Evolutionary conservation across 2,113 vertebrate species (phyloP).

Genomic region (Falco punctatus): DNA sequence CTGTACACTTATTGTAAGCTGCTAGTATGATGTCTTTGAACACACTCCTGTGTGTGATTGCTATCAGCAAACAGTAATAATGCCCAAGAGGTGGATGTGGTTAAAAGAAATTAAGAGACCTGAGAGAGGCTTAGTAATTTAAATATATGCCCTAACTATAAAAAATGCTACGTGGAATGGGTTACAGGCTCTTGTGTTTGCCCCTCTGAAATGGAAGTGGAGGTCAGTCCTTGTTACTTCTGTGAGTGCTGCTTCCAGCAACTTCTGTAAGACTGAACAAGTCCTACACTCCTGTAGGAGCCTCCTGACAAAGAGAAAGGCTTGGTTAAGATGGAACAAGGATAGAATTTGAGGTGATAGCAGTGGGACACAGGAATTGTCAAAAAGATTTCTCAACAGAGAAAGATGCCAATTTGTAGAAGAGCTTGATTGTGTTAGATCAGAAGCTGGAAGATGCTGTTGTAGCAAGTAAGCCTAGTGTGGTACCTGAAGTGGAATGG

Average conservation of each 20-base stretch:
- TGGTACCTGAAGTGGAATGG: not conserved
- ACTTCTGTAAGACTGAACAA: not conserved
- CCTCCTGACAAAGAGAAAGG: not conserved
- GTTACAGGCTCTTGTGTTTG: not conserved
- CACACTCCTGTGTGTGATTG: not conserved
- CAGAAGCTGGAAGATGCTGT: not conserved
- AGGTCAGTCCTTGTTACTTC: not conserved
- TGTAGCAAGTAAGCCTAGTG: not conserved
- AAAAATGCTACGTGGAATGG: not conserved
- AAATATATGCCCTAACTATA: not conserved
- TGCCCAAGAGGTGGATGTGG: not conserved
- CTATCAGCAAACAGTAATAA: slow-evolving; percentile 2
- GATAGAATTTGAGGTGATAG: not conserved
- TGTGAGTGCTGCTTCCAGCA: not conserved
- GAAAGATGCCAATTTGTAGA: not conserved
- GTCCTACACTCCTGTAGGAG: not conserved
- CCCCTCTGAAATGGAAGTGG: not conserved
- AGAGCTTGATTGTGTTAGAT: not conserved
- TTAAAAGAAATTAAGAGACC: slow-evolving; percentile 3
- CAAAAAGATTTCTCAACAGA: not conserved
- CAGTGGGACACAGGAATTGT: not conserved
- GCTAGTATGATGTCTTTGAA: not conserved
- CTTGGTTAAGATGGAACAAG: not conserved
- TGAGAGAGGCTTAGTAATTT: not conserved
- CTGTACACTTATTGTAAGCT: not conserved